Evolutionary conservation across 2,888 invertebrate genomes (phyloP), one percentile per base, ranked within the genome.

Genomic region (Tenthredo mesomela): DNA sequence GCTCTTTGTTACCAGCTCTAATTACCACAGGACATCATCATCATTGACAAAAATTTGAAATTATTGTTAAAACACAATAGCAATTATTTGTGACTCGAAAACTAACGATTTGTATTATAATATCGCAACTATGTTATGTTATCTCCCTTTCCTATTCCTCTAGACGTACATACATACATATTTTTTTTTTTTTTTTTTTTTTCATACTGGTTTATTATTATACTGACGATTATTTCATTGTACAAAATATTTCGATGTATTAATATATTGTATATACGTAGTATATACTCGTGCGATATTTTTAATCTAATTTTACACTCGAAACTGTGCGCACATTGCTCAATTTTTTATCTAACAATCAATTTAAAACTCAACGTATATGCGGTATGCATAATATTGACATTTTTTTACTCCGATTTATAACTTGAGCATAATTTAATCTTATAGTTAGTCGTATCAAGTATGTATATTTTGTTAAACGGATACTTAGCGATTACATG

Each of bases 11-110:
- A 85, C 99, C 99, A 0, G 95, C 98, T 0, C 92, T 99, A 40
- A 95, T 99, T n/a, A 97, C 99, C 0, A 95, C 98, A 89, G 97
- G 98, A 3, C 99, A 99, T 94, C 96, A 97, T 89, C 96, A 97
- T 89, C 97, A 95, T 92, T 91, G 90, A 93, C 87, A 84, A 73
- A 82, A 71, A 87, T 75, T 54, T 18, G 2, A 54, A 37, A 84
- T 4, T 7, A 58, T 61, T 7, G n/a, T 65, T 18, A 47, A 2
- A 33, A 15, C 21, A 54, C 21, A 50, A 50, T 18, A 50, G 15
- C 29, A 61, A 47, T 25, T 15, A 58, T 54, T 78, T 58, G 4
- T 78, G 33, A 33, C 78, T 78, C 33, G 37, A 50, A 33, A 75
- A 75, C n/a, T n/a, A 25, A 47, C 25, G 21, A 78, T 78, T 78